Percentiles rank a stretch among this genome's conserved stretches.
Conservation (phyloP, 2,888 invertebrate species). For the Hypercompe scribonia region DNA sequence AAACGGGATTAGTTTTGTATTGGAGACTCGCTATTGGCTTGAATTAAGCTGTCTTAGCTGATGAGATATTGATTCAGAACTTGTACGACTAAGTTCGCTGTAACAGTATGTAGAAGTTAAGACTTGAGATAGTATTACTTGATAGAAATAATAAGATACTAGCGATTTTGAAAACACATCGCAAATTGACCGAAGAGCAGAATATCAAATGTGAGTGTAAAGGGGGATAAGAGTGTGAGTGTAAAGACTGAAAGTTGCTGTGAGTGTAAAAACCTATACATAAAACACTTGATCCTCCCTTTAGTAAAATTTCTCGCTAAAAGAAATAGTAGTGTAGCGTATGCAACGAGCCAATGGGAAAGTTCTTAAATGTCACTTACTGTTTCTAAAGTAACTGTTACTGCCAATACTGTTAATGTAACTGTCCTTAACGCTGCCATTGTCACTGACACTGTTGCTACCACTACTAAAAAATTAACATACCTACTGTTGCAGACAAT, state of each 20-base stretch:
- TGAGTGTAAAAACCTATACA: no score
- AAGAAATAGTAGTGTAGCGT: background rate
- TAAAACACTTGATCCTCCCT: no score
- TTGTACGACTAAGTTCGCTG: slow-evolving; percentile 41
- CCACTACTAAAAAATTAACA: background rate
- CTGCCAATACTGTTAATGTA: background rate
- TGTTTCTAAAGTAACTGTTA: background rate
- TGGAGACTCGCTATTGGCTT: slow-evolving; percentile 35
- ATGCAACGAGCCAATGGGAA: background rate
- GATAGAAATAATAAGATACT: background rate
- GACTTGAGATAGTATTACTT: slow-evolving; percentile 39
- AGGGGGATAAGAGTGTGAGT: no score
- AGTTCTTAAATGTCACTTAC: background rate
- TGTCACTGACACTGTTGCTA: background rate
- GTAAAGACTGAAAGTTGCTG: background rate
- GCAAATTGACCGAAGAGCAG: no score
- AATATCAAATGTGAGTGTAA: no score
- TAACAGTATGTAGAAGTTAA: slow-evolving; percentile 32
- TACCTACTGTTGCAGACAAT: background rate
- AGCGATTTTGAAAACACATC: background rate
- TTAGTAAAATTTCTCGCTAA: no score
- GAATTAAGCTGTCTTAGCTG: slow-evolving; percentile 45
- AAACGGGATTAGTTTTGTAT: slow-evolving; percentile 48
- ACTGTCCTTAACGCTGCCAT: background rate
- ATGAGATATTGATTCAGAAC: slow-evolving; percentile 53